Conservation (phyloP, 2,888 invertebrate genomes). For the Toxonevra muliebris region DNA sequence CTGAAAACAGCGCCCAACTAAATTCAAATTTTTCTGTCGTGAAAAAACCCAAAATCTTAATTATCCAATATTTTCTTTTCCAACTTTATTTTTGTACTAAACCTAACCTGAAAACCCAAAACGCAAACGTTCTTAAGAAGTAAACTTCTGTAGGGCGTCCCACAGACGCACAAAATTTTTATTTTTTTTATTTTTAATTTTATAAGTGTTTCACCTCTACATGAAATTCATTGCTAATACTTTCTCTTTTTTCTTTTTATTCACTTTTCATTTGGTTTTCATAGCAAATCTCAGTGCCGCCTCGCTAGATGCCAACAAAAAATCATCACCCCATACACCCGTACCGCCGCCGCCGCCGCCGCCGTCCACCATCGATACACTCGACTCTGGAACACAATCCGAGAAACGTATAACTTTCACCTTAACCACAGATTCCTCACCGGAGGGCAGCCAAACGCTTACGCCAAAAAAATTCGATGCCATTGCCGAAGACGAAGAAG, state of each 20-base stretch:
- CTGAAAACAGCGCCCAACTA: no score
- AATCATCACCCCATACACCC: not conserved
- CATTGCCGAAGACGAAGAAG: slow-evolving; percentile 53
- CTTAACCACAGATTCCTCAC: slow-evolving; percentile 55
- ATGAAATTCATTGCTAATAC: not conserved
- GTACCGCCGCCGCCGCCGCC: not conserved
- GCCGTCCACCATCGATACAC: not conserved
- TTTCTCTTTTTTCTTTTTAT: not conserved
- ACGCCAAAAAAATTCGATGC: slow-evolving; percentile 57
- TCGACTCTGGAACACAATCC: slow-evolving; percentile 23
- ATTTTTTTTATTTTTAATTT: no score
- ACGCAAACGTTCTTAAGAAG: no score
- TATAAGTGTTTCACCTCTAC: not conserved
- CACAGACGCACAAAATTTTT: no score
- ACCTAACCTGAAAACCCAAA: no score
- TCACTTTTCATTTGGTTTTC: slow-evolving; percentile 2
- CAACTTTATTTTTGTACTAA: no score
- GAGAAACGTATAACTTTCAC: slow-evolving; percentile 62
- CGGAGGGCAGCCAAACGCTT: slow-evolving; percentile 57
- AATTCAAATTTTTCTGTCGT: no score
- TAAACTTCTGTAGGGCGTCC: no score
- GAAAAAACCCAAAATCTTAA: no score
- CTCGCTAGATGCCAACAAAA: slow-evolving; percentile 41
- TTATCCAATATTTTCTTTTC: no score
- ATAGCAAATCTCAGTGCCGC: slow-evolving; percentile 44